Base-by-base conservation (phyloP, 2,113 vertebrate genomes). In the Aegithalos caudatus region DNA sequence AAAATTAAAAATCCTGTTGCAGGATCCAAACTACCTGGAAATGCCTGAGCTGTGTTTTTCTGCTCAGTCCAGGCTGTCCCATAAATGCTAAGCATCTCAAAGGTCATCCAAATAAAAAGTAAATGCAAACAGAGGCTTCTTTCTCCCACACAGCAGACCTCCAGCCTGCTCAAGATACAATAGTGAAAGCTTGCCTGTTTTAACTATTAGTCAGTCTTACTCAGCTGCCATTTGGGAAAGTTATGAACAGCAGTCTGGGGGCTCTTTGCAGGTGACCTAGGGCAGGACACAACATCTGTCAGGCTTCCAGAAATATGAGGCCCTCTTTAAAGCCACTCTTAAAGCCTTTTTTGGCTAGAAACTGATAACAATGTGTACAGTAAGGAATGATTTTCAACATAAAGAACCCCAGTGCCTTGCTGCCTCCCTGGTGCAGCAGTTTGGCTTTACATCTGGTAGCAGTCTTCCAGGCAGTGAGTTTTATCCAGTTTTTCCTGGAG, bases 71-170 rank as follows among this genome's bases (percentile, higher is more conserved):
- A 65, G n/a, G 62, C 74, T 88, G 71, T 77, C 38, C 44, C 54
- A 82, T 81, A 93, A 92, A 92, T 42, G 53, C 45, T 80, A 77
- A 90, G 67, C 45, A 86, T 69, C 79, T 86, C 8, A 11, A 92
- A 95, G 62, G 74, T 74, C 23, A 45, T 81, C 33, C 57, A 85
- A 91, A 83, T 67, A 90, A 74, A 90, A 95, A 95, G 37, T 51
- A 82, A 92, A 89, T 64, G 83, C 88, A 80, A 92, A 86, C 72
- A 84, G 83, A 82, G 64, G 57, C 38, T 85, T 38, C 42, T 81
- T 83, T 87, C 69, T 94, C 84, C 48, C 54, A 69, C 45, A n/a
- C 31, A 47, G 80, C 88, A 95, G 73, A 65, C 48, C 81, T 86
- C 24, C n/a, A 91, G 83, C 61, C 57, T 64, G 67, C 47, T 89